Evolutionary conservation across 1,140 invertebrate species (phyloP).

Genomic region (Scaptodrosophila lebanonensis): DNA sequence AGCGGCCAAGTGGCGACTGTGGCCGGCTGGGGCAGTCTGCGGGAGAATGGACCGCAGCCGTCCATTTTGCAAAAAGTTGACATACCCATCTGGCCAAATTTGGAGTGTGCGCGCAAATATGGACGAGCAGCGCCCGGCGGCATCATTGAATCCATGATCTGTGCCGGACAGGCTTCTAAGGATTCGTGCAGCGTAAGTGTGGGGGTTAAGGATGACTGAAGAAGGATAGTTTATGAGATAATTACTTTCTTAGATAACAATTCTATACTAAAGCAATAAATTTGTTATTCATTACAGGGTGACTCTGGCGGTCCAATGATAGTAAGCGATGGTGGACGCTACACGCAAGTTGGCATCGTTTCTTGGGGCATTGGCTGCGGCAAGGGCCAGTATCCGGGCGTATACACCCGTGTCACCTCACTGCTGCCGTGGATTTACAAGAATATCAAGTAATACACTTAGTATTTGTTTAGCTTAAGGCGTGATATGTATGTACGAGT

Average conservation of each 20-base stretch:
- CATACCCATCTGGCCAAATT: constrained; percentile 90
- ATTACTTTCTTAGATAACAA: no score
- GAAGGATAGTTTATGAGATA: no score
- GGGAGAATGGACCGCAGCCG: constrained; percentile 87
- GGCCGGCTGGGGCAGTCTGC: constrained; percentile 83
- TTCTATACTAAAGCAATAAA: neutral
- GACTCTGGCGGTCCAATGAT: constrained; percentile 94
- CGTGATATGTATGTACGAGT: constrained; percentile 49
- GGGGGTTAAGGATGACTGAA: no score
- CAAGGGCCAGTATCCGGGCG: constrained; percentile 92
- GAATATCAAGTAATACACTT: constrained; percentile 77
- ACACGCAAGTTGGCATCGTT: constrained; percentile 92
- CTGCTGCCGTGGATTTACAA: constrained; percentile 88
- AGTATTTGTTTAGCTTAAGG: constrained; percentile 55
- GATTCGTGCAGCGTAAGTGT: constrained; percentile 93
- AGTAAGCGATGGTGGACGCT: constrained; percentile 84
- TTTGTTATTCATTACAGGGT: constrained; percentile 81
- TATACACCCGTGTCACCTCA: constrained; percentile 82
- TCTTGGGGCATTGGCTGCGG: constrained; percentile 97
- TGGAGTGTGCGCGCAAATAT: constrained; percentile 87
- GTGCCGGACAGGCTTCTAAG: constrained; percentile 87
- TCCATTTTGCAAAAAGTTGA: constrained; percentile 88
- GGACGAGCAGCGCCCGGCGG: constrained; percentile 91
- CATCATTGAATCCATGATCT: constrained; percentile 91
- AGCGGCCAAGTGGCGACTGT: constrained; percentile 85